phyloP scores from a whole-genome alignment of 2,888 invertebrate species.

The Drosophila anceps region DNA sequence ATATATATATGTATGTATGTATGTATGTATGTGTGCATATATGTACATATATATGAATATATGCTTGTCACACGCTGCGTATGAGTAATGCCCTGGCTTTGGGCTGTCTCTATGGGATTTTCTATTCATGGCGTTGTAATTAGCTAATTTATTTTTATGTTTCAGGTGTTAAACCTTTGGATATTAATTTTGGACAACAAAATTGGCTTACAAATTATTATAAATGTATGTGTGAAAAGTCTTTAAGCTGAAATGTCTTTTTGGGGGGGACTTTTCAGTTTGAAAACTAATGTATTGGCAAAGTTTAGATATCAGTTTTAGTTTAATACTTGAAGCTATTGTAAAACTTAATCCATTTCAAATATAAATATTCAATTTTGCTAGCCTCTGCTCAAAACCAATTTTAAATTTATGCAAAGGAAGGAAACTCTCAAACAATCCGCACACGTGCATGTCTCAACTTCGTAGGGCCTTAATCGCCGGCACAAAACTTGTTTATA shows the following conservation, averaged over 20 bases:
- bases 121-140: conserved; percentile 40
- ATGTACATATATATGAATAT: neutral
- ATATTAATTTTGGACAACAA: neutral
- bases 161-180: conserved; percentile 7
- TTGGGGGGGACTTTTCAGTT: neutral
- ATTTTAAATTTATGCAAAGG: conserved; percentile 42
- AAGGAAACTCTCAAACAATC: conserved; percentile 35
- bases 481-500: conserved; percentile 25
- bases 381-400: neutral
- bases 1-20: conserved; percentile 10
- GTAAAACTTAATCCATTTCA: neutral
- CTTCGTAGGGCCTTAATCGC: neutral
- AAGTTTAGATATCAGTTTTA: neutral
- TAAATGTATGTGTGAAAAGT: neutral
- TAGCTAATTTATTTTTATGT: conserved; percentile 24
- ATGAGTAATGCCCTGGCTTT: conserved; percentile 31
- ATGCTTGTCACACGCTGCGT: conserved; percentile 38
- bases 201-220: neutral
- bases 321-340: neutral
- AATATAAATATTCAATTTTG: neutral
- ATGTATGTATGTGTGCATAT: neutral
- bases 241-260: neutral
- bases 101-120: conserved; percentile 11
- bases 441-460: conserved; percentile 35
- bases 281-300: no score